These are phyloP conservation scores for Drosophila niveifrons DNA, from an alignment of 2,888 invertebrate species.

Conservation along the genomic window DNA sequence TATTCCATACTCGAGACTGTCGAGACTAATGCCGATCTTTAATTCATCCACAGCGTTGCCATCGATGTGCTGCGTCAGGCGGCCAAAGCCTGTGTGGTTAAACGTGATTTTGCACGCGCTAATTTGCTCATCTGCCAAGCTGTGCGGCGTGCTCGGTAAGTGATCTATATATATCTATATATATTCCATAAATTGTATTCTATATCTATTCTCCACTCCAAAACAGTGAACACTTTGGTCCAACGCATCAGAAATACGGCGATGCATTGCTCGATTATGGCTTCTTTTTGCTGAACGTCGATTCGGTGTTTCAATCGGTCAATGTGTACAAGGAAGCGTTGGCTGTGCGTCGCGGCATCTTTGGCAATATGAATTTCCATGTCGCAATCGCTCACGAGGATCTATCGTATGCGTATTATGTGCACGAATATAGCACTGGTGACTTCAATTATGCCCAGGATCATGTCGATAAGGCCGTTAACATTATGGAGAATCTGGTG, in stretches of 20 bases:
- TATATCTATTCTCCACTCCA: no score
- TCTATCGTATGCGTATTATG: slow-evolving; percentile 96
- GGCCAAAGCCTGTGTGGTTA: slow-evolving; percentile 95
- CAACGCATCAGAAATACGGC: slow-evolving; percentile 92
- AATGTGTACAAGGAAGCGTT: slow-evolving; percentile 93
- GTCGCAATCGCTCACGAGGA: slow-evolving; percentile 96
- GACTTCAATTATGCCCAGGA: slow-evolving; percentile 93
- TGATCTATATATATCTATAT: slow-evolving; percentile 1
- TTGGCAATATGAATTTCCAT: slow-evolving; percentile 93
- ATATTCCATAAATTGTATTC: no score
- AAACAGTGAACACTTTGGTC: slow-evolving; percentile 86
- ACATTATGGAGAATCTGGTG: slow-evolving; percentile 92
- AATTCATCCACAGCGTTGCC: slow-evolving; percentile 86
- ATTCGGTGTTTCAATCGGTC: slow-evolving; percentile 94
- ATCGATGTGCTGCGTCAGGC: slow-evolving; percentile 94
- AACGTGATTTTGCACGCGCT: slow-evolving; percentile 93
- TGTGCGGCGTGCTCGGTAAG: slow-evolving; percentile 86
- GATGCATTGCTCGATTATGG: slow-evolving; percentile 95
- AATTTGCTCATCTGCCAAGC: slow-evolving; percentile 94
- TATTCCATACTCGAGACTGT: not conserved
- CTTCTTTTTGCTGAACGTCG: slow-evolving; percentile 95
- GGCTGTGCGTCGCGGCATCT: slow-evolving; percentile 90
- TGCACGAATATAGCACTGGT: slow-evolving; percentile 95
- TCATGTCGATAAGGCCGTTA: slow-evolving; percentile 93
- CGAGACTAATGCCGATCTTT: not conserved